Base-by-base conservation (phyloP, 1,140 invertebrate genomes). In the Tenebrio molitor region DNA sequence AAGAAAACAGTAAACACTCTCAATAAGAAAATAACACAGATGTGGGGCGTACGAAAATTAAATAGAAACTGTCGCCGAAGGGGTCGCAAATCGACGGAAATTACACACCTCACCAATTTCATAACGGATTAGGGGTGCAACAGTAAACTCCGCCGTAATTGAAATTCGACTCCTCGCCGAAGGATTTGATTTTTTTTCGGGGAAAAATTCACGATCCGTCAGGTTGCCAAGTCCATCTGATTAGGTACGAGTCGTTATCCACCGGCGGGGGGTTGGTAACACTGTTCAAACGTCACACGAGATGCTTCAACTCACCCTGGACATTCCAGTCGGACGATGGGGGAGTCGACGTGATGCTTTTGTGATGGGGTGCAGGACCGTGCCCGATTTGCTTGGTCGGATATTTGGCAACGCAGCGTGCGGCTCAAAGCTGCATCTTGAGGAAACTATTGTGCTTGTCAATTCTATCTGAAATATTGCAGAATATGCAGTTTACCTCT, bases 401-500 rank as follows among this genome's bases (percentile, higher is more conserved):
- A 10, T 68, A 33, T 34, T 25, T 65, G 50, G 6, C 16, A 67
- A 46, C 75, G 50, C 77, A 78, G 75, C 75, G 41, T 71, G 74
- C 73, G 72, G 67, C 72, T 69, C 44, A 73, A 74, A 74, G 73
- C 75, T 78, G 75, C 77, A 78, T 78, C 73, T 77, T 75, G 69
- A 75, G 74, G 72, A 78, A 77, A 74, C 77, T 74, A 78, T 78
- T 75, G 77, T 78, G 68, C 64, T 65, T 78, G 77, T 78, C 77
- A 77, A 78, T 76, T 75, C 50, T 50, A 15, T 72, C 72, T 77
- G 74, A 78, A 77, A 77, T 78, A 78, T 78, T 77, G 74, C 74
- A 65, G 67, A 77, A 75, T 75, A 75, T 77, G 75, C 75, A 74
- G 70, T 73, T 77, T 63, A 69, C 36, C 39, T 72, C 25, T 29